A percentile compares a stretch with the other conserved stretches of the same genome.
These are phyloP conservation scores for Steromphala cineraria DNA, from an alignment of 2,888 invertebrate species.

Conservation along the genomic window DNA sequence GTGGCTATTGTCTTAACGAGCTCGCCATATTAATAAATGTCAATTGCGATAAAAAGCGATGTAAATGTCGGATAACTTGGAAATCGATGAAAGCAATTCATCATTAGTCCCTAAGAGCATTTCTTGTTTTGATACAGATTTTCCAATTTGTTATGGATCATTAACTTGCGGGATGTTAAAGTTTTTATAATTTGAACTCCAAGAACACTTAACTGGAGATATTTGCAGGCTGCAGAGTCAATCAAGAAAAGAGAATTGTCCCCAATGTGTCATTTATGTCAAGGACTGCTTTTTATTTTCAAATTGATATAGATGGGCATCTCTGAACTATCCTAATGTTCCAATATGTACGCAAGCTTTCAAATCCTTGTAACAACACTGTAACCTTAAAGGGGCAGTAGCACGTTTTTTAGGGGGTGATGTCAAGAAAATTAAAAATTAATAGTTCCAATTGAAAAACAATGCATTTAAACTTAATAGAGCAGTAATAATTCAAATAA, in stretches of 20 bases:
- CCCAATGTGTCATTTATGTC: conserved; percentile 2
- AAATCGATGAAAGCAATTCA: neutral
- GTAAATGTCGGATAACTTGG: neutral
- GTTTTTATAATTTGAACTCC: neutral
- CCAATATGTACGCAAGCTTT: neutral
- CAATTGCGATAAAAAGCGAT: neutral
- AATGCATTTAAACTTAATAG: too few relatives aligned
- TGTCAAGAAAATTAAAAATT: too few relatives aligned
- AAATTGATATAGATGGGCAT: neutral
- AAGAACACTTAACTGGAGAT: neutral
- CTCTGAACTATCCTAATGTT: neutral
- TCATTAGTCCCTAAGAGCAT: neutral
- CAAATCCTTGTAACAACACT: neutral
- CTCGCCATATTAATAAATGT: neutral
- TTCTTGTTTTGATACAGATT: conserved; percentile 8
- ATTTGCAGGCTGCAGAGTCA: neutral
- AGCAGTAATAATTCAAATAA: too few relatives aligned
- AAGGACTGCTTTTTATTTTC: neutral
- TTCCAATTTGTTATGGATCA: neutral
- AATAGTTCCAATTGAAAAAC: too few relatives aligned
- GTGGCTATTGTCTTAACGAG: neutral
- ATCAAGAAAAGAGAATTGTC: neutral
- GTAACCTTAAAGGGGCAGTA: too few relatives aligned
- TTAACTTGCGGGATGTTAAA: neutral
- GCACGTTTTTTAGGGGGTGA: too few relatives aligned